Evolutionary conservation across 1,140 invertebrate species (phyloP).

Genomic region (Caenorhabditis inopinata): DNA sequence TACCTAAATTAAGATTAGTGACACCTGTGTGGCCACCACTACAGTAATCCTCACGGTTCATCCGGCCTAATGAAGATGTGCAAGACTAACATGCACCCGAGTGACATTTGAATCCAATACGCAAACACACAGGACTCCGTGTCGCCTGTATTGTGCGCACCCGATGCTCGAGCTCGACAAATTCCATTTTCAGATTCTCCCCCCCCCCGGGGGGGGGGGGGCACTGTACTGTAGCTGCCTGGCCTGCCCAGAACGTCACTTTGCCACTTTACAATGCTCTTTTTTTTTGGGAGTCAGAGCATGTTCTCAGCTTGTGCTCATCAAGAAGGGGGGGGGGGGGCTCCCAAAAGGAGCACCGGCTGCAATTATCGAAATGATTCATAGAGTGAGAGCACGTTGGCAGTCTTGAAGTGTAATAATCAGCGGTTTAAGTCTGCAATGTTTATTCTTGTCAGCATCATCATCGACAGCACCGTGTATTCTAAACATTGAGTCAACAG

Average conservation of each 20-base stretch:
- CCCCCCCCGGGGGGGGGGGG: no score
- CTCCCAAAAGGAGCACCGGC: background rate
- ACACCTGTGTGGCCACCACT: background rate
- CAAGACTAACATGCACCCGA: background rate
- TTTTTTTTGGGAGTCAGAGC: no score
- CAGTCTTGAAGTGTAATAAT: background rate
- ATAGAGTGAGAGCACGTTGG: background rate
- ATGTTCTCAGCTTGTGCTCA: no score
- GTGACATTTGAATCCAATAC: background rate
- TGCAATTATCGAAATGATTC: background rate
- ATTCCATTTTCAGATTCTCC: no score
- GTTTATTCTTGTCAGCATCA: background rate
- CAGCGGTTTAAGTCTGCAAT: background rate
- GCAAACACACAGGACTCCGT: background rate
- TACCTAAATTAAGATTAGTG: background rate
- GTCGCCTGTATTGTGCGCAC: no score
- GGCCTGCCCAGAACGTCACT: no score
- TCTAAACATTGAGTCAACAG: slow-evolving; percentile 18
- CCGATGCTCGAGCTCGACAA: no score
- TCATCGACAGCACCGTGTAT: background rate
- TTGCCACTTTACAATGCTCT: no score
- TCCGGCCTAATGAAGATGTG: background rate
- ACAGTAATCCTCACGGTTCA: background rate
- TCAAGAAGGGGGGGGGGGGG: background rate
- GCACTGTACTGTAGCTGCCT: no score